Conservation (phyloP, 2,888 invertebrate species). For the Mythimna ferrago region DNA sequence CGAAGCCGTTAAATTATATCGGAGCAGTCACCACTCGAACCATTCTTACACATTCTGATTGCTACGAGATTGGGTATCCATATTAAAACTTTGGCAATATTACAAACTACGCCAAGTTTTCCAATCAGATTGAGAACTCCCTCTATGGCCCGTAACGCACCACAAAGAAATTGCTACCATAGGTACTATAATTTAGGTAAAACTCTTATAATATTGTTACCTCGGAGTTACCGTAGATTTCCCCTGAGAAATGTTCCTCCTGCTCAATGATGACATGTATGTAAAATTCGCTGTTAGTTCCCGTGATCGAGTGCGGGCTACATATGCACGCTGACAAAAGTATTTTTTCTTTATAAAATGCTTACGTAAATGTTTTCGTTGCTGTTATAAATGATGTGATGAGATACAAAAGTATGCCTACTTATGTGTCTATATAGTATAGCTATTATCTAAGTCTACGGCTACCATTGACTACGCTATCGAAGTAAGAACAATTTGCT, state of each 20-base stretch:
- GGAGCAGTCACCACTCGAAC: constrained; percentile 16
- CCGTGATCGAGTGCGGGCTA: constrained; percentile 55
- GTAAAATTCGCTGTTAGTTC: constrained; percentile 43
- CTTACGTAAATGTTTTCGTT: background rate
- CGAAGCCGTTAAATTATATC: background rate
- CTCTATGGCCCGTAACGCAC: constrained; percentile 26
- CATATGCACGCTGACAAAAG: constrained; percentile 23
- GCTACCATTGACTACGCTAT: background rate
- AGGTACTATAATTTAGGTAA: constrained; percentile 63
- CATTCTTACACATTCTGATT: constrained; percentile 32
- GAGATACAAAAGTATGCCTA: background rate
- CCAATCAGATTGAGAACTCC: constrained; percentile 52
- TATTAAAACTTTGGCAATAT: constrained; percentile 52
- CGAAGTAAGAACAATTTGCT: background rate
- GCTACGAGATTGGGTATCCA: constrained; percentile 31
- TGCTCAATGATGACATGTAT: constrained; percentile 61
- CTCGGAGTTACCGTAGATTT: constrained; percentile 62
- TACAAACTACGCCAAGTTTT: constrained; percentile 49
- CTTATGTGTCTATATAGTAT: background rate
- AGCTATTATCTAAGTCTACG: background rate
- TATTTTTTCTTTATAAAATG: background rate
- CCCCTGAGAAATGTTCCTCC: constrained; percentile 61
- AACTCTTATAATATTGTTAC: constrained; percentile 66
- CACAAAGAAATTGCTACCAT: constrained; percentile 43
- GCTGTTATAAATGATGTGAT: background rate